Conservation (phyloP, 2,797 vertebrate genomes). For the Peromyscus aztecus region DNA sequence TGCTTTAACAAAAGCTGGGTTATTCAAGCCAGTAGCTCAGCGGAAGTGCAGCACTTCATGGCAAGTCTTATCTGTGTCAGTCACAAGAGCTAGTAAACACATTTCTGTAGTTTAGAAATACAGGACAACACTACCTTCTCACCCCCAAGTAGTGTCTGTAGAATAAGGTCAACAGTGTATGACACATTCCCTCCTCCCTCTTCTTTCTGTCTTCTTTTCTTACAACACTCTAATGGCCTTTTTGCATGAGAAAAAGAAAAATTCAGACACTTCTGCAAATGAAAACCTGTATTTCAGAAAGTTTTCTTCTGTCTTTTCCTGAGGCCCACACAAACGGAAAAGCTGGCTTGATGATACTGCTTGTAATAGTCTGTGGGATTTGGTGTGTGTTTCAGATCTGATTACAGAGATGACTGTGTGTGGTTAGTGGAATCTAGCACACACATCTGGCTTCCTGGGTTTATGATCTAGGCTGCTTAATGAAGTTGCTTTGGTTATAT, state of each 20-base stretch:
- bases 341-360: not conserved
- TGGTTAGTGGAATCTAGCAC: not conserved
- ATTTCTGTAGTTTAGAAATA: slow-evolving; percentile 3
- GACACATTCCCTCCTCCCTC: not conserved
- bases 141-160: not conserved
- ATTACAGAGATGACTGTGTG: not conserved
- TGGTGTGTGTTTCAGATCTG: not conserved
- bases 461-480: slow-evolving; percentile 20
- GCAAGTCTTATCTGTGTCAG: not conserved
- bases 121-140: slow-evolving; percentile 5
- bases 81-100: not conserved
- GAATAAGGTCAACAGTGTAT: not conserved
- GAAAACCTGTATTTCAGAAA: slow-evolving; percentile 9
- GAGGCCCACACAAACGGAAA: not conserved
- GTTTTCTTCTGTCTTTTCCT: not conserved
- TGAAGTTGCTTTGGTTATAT: slow-evolving; percentile 24
- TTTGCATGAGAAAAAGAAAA: not conserved
- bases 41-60: not conserved
- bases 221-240: not conserved
- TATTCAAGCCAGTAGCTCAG: slow-evolving; percentile 24
- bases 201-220: not conserved
- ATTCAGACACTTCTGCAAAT: slow-evolving; percentile 54
- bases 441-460: not conserved
- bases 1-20: not conserved
- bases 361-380: not conserved